Evolutionary conservation across 2,797 vertebrate species (phyloP), one percentile per base, ranked within the genome.

Genomic region (Coccyzus lansbergi): DNA sequence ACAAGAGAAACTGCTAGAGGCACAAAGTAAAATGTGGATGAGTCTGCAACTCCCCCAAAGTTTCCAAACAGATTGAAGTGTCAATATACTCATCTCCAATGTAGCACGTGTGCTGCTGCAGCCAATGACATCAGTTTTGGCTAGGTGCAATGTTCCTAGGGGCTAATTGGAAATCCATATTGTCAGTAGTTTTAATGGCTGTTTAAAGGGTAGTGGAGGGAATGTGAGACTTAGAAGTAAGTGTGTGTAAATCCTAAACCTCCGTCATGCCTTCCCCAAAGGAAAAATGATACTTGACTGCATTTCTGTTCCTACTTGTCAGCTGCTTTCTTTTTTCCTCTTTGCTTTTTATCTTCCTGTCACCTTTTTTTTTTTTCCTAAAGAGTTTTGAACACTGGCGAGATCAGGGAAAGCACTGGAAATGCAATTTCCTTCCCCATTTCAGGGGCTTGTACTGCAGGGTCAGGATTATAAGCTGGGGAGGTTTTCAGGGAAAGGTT

Each of bases 271-370:
- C 24, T 90, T 84, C 33, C 52, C 64, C 3, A 1, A 44, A 80
- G 71, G 68, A 52, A 83, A 74, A 83, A 64, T 28, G 31, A 58
- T 91, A 36, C 62, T 83, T 40, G 38, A 68, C 33, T 77, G 67
- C 40, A 3, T 93, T 92, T 85, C 71, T 92, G 9, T 86, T 91
- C 63, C 42, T 88, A 42, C 40, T 67, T 83, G 46, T 92, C 81
- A 88, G 22, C 64, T 92, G 60, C 4, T 67, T 84, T 75, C 12
- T 85, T 56, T 74, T 75, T 87, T 63, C n/a, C 26, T 81, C 11
- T 36, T 84, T 82, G 55, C 33, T 77, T 88, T 88, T 80, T 83
- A 21, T 65, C 53, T 86, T 86, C 26, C 53, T 91, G 85, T 72
- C 46, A 49, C 69, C 51, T 38, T 92, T 12, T 67, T 34, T 59